Evolutionary conservation across 2,113 vertebrate genomes (phyloP), one percentile per base, ranked within the genome.

Genomic region (Nettapus auritus): DNA sequence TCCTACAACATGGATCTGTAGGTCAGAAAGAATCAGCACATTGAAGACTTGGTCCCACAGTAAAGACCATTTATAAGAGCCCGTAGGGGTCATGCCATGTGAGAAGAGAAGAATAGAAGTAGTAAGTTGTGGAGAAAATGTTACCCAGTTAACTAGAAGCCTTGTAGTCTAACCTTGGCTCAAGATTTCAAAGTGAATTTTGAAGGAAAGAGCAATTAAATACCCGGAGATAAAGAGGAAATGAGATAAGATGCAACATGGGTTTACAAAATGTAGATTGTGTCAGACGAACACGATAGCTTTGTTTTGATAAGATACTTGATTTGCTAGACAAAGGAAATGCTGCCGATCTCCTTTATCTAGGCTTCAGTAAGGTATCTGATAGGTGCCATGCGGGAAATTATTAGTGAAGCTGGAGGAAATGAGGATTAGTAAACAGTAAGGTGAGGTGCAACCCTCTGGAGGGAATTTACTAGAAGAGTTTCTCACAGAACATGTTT

Each of bases 291-390:
- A 66, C 91, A 93, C 63, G 96, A 96, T 97, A 96, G 94, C 95
- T 96, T 93, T 96, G 95, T 93, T 95, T 96, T 92, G 96, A 97
- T 97, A 94, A 96, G 95, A 94, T 89, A 90, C 95, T 57, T 90
- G 96, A 95, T 95, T 82, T 81, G 78, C 90, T 21, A 94, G 93
- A 96, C 93, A 93, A 92, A 94, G 89, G 86, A 57, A 92, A 89
- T 50, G 86, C 86, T 94, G 86, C 83, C 89, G 73, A 92, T 93
- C 92, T 90, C 84, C 81, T 96, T 96, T 95, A 97, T 97, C 95
- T 89, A 29, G 66, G 73, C 74, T 94, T 93, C 94, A 93, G 91
- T 89, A 82, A 95, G 84, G 94, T 92, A 94, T 87, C 91, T 95
- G 95, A 94, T 89, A 93, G 93, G 74, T 96, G 94, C 74, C 94